These are phyloP conservation scores for Uloborus diversus DNA, from an alignment of 1,140 invertebrate species.

Conservation along the genomic window DNA sequence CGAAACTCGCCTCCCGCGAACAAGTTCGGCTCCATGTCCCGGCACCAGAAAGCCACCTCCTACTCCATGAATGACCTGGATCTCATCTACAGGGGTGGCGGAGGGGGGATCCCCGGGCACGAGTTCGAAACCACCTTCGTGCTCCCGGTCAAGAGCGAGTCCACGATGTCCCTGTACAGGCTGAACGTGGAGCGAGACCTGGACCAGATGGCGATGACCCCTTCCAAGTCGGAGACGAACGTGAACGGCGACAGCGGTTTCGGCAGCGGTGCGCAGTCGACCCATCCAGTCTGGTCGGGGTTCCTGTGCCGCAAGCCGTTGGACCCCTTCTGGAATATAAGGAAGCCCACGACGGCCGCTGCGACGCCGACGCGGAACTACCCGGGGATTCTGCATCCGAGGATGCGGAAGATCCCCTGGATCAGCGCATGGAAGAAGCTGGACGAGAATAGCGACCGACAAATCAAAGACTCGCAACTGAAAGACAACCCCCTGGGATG, in stretches of 20 bases:
- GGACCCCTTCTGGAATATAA: conserved; percentile 39
- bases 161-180: conserved; percentile 60
- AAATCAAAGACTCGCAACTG: background rate
- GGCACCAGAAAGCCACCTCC: conserved; percentile 59
- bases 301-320: conserved; percentile 33
- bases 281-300: conserved; percentile 42
- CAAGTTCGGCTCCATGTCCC: background rate
- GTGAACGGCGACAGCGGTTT: conserved; percentile 48
- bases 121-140: conserved; percentile 58
- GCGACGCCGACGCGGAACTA: conserved; percentile 6
- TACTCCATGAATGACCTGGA: conserved; percentile 69
- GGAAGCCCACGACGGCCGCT: conserved; percentile 16
- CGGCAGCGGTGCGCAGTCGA: conserved; percentile 29
- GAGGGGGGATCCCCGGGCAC: background rate
- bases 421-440: conserved; percentile 45
- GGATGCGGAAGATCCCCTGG: conserved; percentile 44
- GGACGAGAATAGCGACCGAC: conserved; percentile 19
- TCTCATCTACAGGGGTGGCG: conserved; percentile 58
- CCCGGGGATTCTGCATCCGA: conserved; percentile 22
- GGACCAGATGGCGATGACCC: conserved; percentile 3
- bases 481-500: background rate
- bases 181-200: conserved; percentile 31
- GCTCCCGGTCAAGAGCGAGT: conserved; percentile 61
- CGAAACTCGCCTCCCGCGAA: background rate
- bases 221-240: conserved; percentile 32